Conservation (phyloP, 1,140 invertebrate genomes). For the Cyclargus thomasi region DNA sequence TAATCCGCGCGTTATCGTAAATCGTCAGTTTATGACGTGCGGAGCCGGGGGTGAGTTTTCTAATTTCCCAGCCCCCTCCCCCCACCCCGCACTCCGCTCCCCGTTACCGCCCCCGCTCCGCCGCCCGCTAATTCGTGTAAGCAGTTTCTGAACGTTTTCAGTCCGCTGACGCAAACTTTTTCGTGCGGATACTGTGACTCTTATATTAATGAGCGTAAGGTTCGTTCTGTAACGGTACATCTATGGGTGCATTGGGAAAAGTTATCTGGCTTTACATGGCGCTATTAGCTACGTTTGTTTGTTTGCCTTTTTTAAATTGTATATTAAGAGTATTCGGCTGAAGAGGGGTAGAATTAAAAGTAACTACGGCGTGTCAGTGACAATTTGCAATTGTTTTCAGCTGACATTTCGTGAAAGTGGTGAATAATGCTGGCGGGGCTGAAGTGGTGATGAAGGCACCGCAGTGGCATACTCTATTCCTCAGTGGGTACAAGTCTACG, state of each 20-base stretch:
- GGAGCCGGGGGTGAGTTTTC: slow-evolving; percentile 59
- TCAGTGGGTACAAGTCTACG: too few species aligned
- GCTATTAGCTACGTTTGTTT: slow-evolving; percentile 73
- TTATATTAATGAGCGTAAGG: slow-evolving; percentile 31
- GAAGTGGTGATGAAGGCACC: too few species aligned
- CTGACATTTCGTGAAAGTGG: too few species aligned
- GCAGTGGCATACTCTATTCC: too few species aligned
- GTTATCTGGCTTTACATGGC: slow-evolving; percentile 66
- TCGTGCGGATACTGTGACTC: slow-evolving; percentile 17
- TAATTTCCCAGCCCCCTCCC: slow-evolving; percentile 68
- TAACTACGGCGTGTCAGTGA: not conserved
- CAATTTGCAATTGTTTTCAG: slow-evolving; percentile 4
- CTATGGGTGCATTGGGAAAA: slow-evolving; percentile 29
- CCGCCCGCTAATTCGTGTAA: slow-evolving; percentile 73
- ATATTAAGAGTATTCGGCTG: slow-evolving; percentile 67
- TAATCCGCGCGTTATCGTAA: slow-evolving; percentile 73
- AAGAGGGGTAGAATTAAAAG: slow-evolving; percentile 28
- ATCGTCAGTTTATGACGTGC: slow-evolving; percentile 74
- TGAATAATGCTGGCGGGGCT: not conserved
- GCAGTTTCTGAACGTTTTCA: slow-evolving; percentile 72
- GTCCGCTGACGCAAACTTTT: slow-evolving; percentile 47
- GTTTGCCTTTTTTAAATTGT: slow-evolving; percentile 71
- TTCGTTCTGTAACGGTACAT: slow-evolving; percentile 22
- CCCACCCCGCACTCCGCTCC: slow-evolving; percentile 50
- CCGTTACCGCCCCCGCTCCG: slow-evolving; percentile 51